A percentile compares a stretch with the other conserved stretches of the same genome.
phyloP scores from a whole-genome alignment of 2,888 invertebrate genomes.

The Brassicogethes aeneus region DNA sequence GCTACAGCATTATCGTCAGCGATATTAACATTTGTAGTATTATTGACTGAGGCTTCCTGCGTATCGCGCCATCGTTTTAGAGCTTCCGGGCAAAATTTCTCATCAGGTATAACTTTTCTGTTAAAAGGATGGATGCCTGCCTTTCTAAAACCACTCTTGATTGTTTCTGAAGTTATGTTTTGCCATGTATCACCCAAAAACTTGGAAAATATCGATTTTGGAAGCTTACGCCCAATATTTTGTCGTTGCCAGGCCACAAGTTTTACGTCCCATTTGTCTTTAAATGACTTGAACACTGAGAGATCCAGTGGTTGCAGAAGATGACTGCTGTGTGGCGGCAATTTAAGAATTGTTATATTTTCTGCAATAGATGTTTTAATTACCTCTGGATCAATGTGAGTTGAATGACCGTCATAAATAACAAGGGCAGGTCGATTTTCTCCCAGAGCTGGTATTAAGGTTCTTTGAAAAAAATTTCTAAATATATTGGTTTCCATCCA shows the following conservation, averaged over 20 bases:
- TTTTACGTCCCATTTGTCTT: conserved; percentile 13
- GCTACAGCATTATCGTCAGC: too few species aligned
- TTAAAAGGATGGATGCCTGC: conserved; percentile 12
- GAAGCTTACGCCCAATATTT: conserved; percentile 13
- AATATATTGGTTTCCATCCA: too few species aligned
- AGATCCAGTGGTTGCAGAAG: too few species aligned
- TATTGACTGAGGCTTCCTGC: too few species aligned
- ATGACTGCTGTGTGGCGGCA: too few species aligned
- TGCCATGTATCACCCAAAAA: conserved; percentile 13
- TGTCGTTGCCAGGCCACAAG: conserved; percentile 14
- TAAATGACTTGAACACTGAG: conserved; percentile 21
- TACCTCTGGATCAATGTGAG: conserved; percentile 9
- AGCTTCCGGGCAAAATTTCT: too few species aligned
- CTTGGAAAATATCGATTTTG: conserved; percentile 12
- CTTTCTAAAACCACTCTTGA: conserved; percentile 15
- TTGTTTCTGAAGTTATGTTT: conserved; percentile 10
- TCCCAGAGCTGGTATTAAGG: conserved; percentile 7
- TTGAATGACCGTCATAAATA: too few species aligned
- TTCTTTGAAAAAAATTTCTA: conserved; percentile 16
- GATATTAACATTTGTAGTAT: too few species aligned
- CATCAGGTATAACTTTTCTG: too few species aligned
- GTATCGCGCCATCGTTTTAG: too few species aligned
- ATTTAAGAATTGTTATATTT: too few species aligned
- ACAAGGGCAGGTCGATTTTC: conserved; percentile 8
- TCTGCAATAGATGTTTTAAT: conserved; percentile 2